A percentile compares a stretch with the other conserved stretches of the same genome.
phyloP scores from a whole-genome alignment of 2,113 vertebrate genomes.

The Pygoscelis adeliae region DNA sequence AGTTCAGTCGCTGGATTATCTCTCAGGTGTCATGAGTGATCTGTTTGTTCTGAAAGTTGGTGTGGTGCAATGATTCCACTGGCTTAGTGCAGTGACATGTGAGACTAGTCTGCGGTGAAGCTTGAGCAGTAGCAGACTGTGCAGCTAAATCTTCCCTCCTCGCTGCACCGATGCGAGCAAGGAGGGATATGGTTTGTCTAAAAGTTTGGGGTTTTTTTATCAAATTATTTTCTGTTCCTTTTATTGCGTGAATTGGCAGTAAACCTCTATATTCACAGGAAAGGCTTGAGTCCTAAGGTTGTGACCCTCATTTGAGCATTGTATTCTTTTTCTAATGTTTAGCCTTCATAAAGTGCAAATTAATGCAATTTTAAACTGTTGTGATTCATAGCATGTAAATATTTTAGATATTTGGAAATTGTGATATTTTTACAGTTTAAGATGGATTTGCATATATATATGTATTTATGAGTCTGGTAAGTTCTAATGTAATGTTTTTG shows the following conservation, averaged over 20 bases:
- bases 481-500: neutral
- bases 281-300: neutral
- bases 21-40: rapidly evolving
- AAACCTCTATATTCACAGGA: rapidly evolving
- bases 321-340: neutral
- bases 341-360: neutral
- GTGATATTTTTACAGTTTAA: neutral
- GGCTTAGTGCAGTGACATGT: neutral
- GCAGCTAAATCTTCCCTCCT: neutral
- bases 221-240: neutral
- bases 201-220: neutral
- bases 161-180: rapidly evolving
- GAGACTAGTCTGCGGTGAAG: neutral
- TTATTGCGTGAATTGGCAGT: neutral
- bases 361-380: neutral
- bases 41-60: neutral
- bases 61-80: neutral
- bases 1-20: neutral
- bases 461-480: neutral
- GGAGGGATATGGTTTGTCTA: rapidly evolving
- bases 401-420: neutral
- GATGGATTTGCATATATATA: neutral
- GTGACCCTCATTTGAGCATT: neutral
- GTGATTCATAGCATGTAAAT: neutral
- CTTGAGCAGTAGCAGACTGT: neutral